Base-by-base conservation (phyloP, 1,140 invertebrate species). In the Galleria mellonella region DNA sequence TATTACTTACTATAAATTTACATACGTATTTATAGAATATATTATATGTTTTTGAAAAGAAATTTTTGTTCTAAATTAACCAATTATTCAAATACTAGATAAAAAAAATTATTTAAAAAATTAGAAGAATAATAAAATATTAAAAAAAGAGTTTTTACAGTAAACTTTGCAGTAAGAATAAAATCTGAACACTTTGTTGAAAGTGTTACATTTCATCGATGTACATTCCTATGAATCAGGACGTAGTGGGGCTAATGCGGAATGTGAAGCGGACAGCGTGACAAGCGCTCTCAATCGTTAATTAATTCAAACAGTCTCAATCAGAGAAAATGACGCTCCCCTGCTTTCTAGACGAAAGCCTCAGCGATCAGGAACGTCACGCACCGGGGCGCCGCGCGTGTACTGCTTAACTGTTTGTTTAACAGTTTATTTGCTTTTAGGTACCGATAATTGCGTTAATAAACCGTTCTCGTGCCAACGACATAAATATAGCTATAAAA, bases 221-320 rank as follows among this genome's bases (percentile, higher is more conserved):
- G 71, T 51, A 71, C 68, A 81, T 78, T 72, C 71, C 70, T 64
- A 52, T 60, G 62, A 82, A 81, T 68, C 63, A 77, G 69, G 70
- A 72, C 68, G 59, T 56, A 46, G 58, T 39, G 35, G 48, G 45
- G 50, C 50, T 30, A 63, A 54, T 32, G 39, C 51, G 75, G 76
- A 74, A 79, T 83, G 78, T 73, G 65, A 68, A 38, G 40, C 68
- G 58, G 62, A 39, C 62, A 71, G 62, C 74, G 76, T 79, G 72
- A 82, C 69, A 79, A 58, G 37, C 72, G 77, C 51, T 81, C 81
- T 82, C 73, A 65, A 75, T 85, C 43, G 54, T 52, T 83, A 83
- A 85, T 83, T 82, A 83, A 85, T 85, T 78, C 75, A 70, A 72
- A 73, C 70, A 77, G 68, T 78, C 64, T 75, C 67, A 76, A 81